Evolutionary conservation across 2,888 invertebrate genomes (phyloP).

Genomic region (Micropterix aruncella): DNA sequence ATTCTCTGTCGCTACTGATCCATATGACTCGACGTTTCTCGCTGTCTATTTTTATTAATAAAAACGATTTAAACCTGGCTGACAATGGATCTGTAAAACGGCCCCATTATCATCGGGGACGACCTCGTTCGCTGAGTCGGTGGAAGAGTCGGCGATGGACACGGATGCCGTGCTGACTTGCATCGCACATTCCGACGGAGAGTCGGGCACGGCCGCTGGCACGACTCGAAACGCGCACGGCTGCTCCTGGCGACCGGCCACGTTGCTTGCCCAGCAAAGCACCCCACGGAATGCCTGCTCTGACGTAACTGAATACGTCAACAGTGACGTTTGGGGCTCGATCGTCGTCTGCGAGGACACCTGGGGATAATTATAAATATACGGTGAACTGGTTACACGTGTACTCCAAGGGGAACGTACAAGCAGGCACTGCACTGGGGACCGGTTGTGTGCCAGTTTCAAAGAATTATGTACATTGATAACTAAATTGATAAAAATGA

Average conservation of each 20-base stretch:
- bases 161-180: conserved; percentile 11
- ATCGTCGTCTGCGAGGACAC: conserved; percentile 14
- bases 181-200: conserved; percentile 62
- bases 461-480: no score
- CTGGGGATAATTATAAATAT: no score
- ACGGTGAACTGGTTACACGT: no score
- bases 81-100: background rate
- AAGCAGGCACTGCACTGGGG: no score
- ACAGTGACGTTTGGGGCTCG: conserved; percentile 29
- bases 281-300: conserved; percentile 68
- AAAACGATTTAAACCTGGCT: background rate
- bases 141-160: background rate
- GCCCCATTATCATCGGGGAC: background rate
- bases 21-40: no score
- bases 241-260: conserved; percentile 54
- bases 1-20: no score
- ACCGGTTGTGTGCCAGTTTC: no score
- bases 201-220: conserved; percentile 65
- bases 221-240: conserved; percentile 67
- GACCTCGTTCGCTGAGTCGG: background rate
- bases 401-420: no score
- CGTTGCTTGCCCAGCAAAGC: conserved; percentile 61
- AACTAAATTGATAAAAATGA: no score
- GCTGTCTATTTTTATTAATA: no score
- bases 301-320: conserved; percentile 42